Evolutionary conservation across 2,113 vertebrate species (phyloP).

Genomic region (Balaeniceps rex): DNA sequence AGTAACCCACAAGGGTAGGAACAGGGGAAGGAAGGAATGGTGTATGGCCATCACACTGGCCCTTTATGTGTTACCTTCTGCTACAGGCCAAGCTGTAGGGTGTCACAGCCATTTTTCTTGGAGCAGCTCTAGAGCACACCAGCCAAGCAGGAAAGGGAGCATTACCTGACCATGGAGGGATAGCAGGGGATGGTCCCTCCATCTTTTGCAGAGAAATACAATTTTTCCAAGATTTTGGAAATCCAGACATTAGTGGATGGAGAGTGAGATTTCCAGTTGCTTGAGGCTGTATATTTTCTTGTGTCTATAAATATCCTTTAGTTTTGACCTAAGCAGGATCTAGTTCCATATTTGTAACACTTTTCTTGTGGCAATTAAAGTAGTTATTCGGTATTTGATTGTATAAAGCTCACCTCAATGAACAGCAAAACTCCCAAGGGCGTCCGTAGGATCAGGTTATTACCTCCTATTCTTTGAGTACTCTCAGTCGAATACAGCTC

Average conservation of each 20-base stretch:
- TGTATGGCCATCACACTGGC: too few relatives aligned
- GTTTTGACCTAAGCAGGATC: neutral
- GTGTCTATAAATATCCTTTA: neutral
- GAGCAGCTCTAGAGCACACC: neutral
- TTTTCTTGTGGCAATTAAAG: neutral
- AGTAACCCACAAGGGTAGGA: neutral
- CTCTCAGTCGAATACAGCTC: neutral
- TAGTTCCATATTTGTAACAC: neutral
- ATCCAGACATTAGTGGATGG: neutral
- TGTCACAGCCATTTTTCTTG: neutral
- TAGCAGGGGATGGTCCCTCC: neutral
- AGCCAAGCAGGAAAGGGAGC: neutral
- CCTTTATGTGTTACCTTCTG: neutral
- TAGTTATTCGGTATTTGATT: neutral
- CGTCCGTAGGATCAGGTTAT: neutral
- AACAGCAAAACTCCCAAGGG: neutral
- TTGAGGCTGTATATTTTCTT: neutral
- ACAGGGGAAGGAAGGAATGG: neutral
- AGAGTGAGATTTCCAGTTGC: neutral
- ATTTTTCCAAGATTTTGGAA: neutral
- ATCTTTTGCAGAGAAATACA: neutral
- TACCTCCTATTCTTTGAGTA: neutral
- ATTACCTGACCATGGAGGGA: fast-evolving
- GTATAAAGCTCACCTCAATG: neutral
- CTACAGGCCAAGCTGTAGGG: neutral